These are phyloP conservation scores for Liopterus haemorrhoidalis DNA, from an alignment of 2,888 invertebrate genomes.

Conservation along the genomic window DNA sequence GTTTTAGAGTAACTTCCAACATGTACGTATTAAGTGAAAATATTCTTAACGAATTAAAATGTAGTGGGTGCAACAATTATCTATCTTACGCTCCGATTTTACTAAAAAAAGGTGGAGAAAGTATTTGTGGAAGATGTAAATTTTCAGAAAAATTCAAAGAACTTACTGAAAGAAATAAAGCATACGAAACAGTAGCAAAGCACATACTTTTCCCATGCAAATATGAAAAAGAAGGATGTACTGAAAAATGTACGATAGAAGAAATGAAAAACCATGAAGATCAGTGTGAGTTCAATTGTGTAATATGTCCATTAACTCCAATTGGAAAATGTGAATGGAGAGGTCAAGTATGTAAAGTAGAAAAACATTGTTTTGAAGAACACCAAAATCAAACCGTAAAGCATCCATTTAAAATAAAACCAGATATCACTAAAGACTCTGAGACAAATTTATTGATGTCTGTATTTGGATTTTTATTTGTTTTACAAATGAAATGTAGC, in stretches of 20 bases:
- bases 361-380: too few relatives aligned
- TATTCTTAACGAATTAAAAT: conserved; percentile 4
- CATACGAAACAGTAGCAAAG: not conserved
- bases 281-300: not conserved
- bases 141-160: not conserved
- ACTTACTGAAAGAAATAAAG: not conserved
- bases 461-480: too few relatives aligned
- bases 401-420: too few relatives aligned
- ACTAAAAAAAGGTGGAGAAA: not conserved
- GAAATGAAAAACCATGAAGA: not conserved
- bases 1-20: too few relatives aligned
- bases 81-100: not conserved
- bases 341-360: too few relatives aligned
- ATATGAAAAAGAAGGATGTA: conserved; percentile 4
- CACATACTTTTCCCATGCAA: conserved; percentile 1
- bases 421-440: too few relatives aligned
- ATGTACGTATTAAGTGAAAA: too few relatives aligned
- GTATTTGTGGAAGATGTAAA: conserved; percentile 1
- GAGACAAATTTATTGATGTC: too few relatives aligned
- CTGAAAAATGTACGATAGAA: not conserved
- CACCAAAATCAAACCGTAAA: too few relatives aligned
- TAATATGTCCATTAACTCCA: not conserved
- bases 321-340: not conserved
- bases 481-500: too few relatives aligned
- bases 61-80: not conserved